Evolutionary conservation across 2,888 invertebrate species (phyloP).

Genomic region (Emmelina monodactyla): DNA sequence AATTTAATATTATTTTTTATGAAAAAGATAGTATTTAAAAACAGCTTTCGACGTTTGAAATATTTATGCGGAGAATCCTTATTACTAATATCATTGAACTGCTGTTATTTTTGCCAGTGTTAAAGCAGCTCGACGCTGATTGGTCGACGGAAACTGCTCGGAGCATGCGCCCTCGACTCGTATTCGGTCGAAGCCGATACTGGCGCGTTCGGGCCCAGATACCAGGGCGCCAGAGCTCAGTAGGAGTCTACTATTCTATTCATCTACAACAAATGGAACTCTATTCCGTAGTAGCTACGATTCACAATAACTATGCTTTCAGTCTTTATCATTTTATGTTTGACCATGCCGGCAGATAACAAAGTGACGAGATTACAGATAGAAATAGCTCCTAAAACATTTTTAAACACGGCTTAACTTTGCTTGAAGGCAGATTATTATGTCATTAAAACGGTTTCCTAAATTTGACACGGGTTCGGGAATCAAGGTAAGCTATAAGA

Average conservation of each 20-base stretch:
- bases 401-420: conserved; percentile 16
- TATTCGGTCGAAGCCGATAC: conserved; percentile 56
- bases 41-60: too few species aligned
- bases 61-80: too few species aligned
- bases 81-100: too few species aligned
- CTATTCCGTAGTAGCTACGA: too few species aligned
- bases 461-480: conserved; percentile 42
- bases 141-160: conserved; percentile 48
- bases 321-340: conserved; percentile 26
- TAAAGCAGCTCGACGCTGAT: conserved; percentile 35
- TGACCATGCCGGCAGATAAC: conserved; percentile 46
- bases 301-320: too few species aligned
- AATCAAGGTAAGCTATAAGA: conserved; percentile 34
- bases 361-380: conserved; percentile 21
- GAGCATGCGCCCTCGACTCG: conserved; percentile 56
- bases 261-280: too few species aligned
- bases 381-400: conserved; percentile 25
- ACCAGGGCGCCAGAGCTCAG: conserved; percentile 58
- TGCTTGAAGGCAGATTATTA: conserved; percentile 16
- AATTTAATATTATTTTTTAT: too few species aligned
- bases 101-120: not conserved
- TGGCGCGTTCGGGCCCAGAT: conserved; percentile 61
- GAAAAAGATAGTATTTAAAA: too few species aligned
- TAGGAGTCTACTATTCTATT: conserved; percentile 37
- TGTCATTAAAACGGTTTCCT: conserved; percentile 43